Percentiles rank a stretch among this genome's conserved stretches.
Conservation (phyloP, 2,797 vertebrate species). For the Leuciscus waleckii region DNA sequence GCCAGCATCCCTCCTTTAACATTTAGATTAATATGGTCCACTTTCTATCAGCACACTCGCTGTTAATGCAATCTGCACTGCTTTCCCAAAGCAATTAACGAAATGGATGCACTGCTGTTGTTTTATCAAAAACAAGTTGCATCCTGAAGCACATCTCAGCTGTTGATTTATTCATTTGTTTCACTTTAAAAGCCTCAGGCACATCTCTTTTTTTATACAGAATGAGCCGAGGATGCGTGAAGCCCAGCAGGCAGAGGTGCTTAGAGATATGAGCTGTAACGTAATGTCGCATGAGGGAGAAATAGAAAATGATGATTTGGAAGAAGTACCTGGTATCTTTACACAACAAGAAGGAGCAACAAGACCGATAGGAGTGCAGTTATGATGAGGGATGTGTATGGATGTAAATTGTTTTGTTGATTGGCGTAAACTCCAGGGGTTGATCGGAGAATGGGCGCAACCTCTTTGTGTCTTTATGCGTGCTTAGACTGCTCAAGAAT, state of each 20-base stretch:
- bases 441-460: not conserved
- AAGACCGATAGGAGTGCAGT: not conserved
- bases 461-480: not conserved
- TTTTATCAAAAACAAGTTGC: slow-evolving; percentile 81
- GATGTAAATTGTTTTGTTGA: slow-evolving; percentile 6
- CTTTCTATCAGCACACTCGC: slow-evolving; percentile 75
- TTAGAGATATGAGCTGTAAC: slow-evolving; percentile 36
- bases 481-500: not conserved
- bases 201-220: slow-evolving; percentile 26
- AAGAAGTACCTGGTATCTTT: slow-evolving; percentile 2
- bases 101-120: slow-evolving; percentile 70
- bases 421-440: not conserved
- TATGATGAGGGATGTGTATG: not conserved
- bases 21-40: slow-evolving; percentile 81
- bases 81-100: slow-evolving; percentile 81
- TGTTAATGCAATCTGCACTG: slow-evolving; percentile 70
- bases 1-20: slow-evolving; percentile 61
- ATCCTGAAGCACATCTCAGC: slow-evolving; percentile 77
- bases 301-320: slow-evolving; percentile 34
- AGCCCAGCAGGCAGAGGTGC: slow-evolving; percentile 52
- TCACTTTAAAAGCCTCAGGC: slow-evolving; percentile 67
- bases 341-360: not conserved
- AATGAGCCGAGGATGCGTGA: slow-evolving; percentile 60
- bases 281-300: slow-evolving; percentile 11
- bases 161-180: slow-evolving; percentile 81